These are phyloP conservation scores for Notolabrus celidotus DNA, from an alignment of 2,797 vertebrate species.

Conservation along the genomic window DNA sequence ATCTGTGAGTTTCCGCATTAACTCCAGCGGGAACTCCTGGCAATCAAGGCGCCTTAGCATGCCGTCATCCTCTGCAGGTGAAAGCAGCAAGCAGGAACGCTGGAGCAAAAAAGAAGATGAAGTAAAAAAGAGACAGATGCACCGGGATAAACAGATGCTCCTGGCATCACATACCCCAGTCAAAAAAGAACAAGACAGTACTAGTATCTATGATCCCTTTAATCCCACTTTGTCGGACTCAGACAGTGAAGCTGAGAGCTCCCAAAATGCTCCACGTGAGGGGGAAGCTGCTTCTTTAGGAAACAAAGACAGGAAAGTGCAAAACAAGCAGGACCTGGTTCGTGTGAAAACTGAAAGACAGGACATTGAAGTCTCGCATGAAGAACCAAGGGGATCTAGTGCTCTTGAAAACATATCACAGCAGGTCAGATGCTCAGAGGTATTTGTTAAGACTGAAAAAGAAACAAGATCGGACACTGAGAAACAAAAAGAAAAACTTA, in stretches of 20 bases:
- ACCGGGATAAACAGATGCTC: constrained; percentile 77
- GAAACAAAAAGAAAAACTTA: constrained; percentile 28
- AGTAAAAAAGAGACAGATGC: constrained; percentile 74
- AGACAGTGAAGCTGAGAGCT: constrained; percentile 75
- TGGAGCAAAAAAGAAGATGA: constrained; percentile 83
- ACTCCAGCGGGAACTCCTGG: constrained; percentile 89
- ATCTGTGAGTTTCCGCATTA: constrained; percentile 93
- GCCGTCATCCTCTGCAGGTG: constrained; percentile 61
- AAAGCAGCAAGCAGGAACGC: constrained; percentile 74
- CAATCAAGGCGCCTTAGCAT: constrained; percentile 83
- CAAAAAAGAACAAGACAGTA: constrained; percentile 84
- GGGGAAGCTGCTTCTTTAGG: constrained; percentile 11
- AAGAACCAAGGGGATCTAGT: constrained; percentile 33
- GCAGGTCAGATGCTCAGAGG: constrained; percentile 16
- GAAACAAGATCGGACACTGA: constrained; percentile 57
- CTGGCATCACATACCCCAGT: constrained; percentile 62
- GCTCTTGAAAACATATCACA: constrained; percentile 27
- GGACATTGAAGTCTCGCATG: constrained; percentile 44
- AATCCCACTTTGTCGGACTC: constrained; percentile 95
- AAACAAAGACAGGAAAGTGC: constrained; percentile 22
- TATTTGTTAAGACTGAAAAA: constrained; percentile 52
- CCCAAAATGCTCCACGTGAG: constrained; percentile 10
- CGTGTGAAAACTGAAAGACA: constrained; percentile 62
- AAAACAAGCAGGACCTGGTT: constrained; percentile 28
- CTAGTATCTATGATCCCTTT: constrained; percentile 95